phyloP scores from a whole-genome alignment of 2,797 vertebrate genomes.

The Pangasius macronema region DNA sequence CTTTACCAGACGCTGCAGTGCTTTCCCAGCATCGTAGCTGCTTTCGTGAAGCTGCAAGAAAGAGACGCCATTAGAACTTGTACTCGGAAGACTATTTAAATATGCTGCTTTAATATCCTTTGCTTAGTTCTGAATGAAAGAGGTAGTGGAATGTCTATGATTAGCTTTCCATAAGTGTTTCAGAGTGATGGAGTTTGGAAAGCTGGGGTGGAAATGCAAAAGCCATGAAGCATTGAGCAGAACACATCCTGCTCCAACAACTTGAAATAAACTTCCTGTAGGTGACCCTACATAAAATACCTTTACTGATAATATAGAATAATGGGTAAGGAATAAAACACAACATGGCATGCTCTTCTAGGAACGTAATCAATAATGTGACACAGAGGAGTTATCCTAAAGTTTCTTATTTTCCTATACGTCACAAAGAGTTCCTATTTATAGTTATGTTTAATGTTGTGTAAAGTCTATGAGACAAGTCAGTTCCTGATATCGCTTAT shows the following conservation, averaged over 20 bases:
- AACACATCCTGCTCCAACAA: background rate
- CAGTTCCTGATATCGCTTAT: background rate
- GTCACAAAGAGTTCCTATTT: background rate
- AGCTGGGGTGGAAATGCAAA: background rate
- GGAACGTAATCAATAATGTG: background rate
- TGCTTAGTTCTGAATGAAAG: background rate
- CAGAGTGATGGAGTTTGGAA: background rate
- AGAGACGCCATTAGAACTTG: background rate
- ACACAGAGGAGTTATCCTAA: no score
- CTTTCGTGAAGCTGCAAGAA: conserved; percentile 90
- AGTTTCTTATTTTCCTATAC: background rate
- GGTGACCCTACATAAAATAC: background rate
- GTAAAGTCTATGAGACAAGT: background rate
- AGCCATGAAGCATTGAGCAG: background rate
- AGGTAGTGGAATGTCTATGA: background rate
- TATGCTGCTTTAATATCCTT: background rate
- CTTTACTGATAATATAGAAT: background rate
- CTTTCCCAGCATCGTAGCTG: conserved; percentile 96
- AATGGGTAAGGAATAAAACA: background rate
- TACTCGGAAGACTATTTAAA: background rate
- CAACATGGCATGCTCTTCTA: background rate
- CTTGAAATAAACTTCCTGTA: background rate
- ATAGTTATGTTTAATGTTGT: background rate
- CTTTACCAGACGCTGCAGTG: conserved; percentile 96
- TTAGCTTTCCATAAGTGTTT: background rate